Evolutionary conservation across 2,888 invertebrate genomes (phyloP).

Genomic region (Melikaiella ostensackeni): DNA sequence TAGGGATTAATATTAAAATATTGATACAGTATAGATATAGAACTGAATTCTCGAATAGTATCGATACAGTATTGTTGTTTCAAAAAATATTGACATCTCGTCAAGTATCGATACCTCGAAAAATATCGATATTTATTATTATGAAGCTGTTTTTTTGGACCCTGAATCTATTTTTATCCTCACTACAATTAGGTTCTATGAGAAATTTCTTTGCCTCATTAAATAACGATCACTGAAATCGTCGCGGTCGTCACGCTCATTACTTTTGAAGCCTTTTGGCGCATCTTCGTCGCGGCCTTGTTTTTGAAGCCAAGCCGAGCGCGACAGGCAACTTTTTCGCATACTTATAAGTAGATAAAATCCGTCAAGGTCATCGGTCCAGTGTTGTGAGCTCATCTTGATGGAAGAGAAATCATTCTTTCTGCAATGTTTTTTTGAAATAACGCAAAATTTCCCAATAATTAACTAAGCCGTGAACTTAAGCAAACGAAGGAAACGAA

Average conservation of each 20-base stretch:
- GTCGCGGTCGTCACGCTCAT: constrained; percentile 19
- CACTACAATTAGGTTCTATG: not conserved
- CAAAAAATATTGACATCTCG: not conserved
- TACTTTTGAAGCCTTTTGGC: constrained; percentile 15
- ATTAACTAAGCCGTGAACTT: not conserved
- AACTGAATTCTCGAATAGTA: not conserved
- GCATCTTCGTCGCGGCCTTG: constrained; percentile 36
- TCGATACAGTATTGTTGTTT: not conserved
- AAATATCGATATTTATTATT: not conserved
- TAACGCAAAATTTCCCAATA: constrained; percentile 22
- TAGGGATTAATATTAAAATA: too few species aligned
- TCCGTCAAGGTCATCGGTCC: constrained; percentile 26
- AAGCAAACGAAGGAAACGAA: not conserved
- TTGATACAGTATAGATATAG: too few species aligned
- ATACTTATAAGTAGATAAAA: constrained; percentile 26
- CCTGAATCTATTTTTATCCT: not conserved
- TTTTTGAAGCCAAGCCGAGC: constrained; percentile 31
- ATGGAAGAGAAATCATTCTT: constrained; percentile 24
- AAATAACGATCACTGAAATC: constrained; percentile 9
- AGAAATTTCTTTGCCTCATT: not conserved
- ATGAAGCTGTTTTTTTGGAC: too few species aligned
- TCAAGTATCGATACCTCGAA: not conserved
- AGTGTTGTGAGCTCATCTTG: constrained; percentile 10
- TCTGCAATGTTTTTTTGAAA: constrained; percentile 18
- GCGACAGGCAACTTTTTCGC: constrained; percentile 26